Percentiles rank a stretch among this genome's conserved stretches.
Conservation (phyloP, 2,888 invertebrate genomes). For the Nebria brevicollis region DNA sequence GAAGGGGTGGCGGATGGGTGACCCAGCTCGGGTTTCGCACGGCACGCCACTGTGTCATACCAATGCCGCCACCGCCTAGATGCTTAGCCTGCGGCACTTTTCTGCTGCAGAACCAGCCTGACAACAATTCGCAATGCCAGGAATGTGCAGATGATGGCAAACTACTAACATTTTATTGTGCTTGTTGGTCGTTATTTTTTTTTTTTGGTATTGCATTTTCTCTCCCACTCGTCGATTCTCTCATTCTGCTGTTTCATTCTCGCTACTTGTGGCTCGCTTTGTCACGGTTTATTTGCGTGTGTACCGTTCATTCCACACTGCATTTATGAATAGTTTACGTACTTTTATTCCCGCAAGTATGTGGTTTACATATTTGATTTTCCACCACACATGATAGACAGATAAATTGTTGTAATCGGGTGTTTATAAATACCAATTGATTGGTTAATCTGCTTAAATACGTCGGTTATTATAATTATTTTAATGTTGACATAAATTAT, state of each 20-base stretch:
- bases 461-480: not conserved
- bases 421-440: not conserved
- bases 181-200: not conserved
- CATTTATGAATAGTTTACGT: not conserved
- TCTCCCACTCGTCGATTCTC: not conserved
- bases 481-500: not conserved
- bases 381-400: not conserved
- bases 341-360: not conserved
- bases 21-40: not conserved
- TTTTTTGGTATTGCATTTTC: not conserved
- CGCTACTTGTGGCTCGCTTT: not conserved
- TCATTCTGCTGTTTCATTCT: not conserved
- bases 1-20: not conserved
- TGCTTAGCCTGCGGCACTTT: not conserved
- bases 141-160: slow-evolving; percentile 25
- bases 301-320: not conserved
- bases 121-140: slow-evolving; percentile 26
- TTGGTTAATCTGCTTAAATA: not conserved
- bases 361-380: not conserved
- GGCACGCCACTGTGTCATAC: not conserved
- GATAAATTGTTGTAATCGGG: not conserved
- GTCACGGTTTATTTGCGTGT: not conserved
- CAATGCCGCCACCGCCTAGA: not conserved
- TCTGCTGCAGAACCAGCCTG: slow-evolving; percentile 14
- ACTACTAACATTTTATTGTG: slow-evolving; percentile 28